Evolutionary conservation across 2,888 invertebrate genomes (phyloP).

Genomic region (Drosophila histrio): DNA sequence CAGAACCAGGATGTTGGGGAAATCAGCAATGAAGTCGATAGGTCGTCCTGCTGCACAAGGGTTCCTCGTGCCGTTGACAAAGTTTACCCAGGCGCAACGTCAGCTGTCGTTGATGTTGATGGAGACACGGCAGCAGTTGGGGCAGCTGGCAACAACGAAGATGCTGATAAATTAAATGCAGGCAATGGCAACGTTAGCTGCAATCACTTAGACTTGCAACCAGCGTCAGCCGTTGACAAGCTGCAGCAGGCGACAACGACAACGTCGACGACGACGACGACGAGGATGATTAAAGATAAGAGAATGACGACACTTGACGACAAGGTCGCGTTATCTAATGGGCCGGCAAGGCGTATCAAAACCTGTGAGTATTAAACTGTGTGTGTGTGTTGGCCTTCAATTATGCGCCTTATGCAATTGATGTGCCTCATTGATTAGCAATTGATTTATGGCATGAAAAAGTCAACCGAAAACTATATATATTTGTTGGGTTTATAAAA

Average conservation of each 20-base stretch:
- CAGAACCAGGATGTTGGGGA: slow-evolving; percentile 35
- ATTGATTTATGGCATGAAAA: slow-evolving; percentile 39
- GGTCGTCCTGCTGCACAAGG: slow-evolving; percentile 47
- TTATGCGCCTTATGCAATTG: slow-evolving; percentile 26
- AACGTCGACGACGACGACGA: slow-evolving; percentile 23
- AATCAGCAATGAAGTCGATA: slow-evolving; percentile 71
- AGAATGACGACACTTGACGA: slow-evolving; percentile 49
- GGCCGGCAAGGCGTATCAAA: slow-evolving; percentile 50
- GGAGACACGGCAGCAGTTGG: slow-evolving; percentile 34
- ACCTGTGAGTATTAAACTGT: slow-evolving; percentile 66
- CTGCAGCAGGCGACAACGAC: slow-evolving; percentile 38
- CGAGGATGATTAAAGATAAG: slow-evolving; percentile 69
- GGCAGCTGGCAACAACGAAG: slow-evolving; percentile 3
- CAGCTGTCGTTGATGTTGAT: slow-evolving; percentile 71
- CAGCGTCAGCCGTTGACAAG: slow-evolving; percentile 66
- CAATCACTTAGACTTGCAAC: slow-evolving; percentile 65
- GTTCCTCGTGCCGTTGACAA: slow-evolving; percentile 58
- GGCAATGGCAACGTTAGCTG: slow-evolving; percentile 45
- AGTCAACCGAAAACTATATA: neutral
- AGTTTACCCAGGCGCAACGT: slow-evolving; percentile 70
- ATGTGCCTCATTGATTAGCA: slow-evolving; percentile 42
- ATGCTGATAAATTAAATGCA: slow-evolving; percentile 77
- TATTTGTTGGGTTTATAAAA: neutral
- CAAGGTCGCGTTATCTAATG: slow-evolving; percentile 68
- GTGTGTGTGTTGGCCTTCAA: slow-evolving; percentile 21